Evolutionary conservation across 2,113 vertebrate genomes (phyloP), one percentile per base, ranked within the genome.

Genomic region (Anoplopoma fimbria): DNA sequence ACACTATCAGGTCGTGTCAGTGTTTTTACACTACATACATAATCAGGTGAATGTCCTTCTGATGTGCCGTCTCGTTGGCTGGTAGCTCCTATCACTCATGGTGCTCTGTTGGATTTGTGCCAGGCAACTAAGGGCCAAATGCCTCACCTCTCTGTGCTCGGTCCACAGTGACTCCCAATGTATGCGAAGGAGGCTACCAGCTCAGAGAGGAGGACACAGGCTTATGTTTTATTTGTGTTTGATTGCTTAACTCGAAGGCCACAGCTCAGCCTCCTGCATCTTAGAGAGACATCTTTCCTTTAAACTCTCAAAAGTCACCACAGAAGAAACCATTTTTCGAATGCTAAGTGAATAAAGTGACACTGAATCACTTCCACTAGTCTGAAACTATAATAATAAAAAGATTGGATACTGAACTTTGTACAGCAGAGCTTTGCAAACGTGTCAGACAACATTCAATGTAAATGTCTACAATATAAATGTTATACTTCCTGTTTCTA

Each of bases 401-500:
- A 42, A 15, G 1, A 57, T 61, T 12, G 63, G 64, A 80, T 33
- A 58, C 36, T 79, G 14, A 47, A 53, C 57, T 68, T 49, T 14
- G 21, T 68, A 15, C 33, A 68, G 23, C 31, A 78, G 27, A 33
- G 49, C 21, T 55, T 55, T 47, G 34, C 27, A 58, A 63, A 53
- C 2, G 15, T 53, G 14, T 51, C 47, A 70, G 21, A 40, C 21
- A 19, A 69, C 64, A 69, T 55, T 55, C 12, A 21, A 5, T 9
- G 7, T 29, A 14, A 62, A 27, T 60, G n/a, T 69, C 34, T 7
- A 65, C 9, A 49, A 4, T 34, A 61, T 34, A 57, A 64, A 51
- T 12, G 33, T 12, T 10, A 31, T 4, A 68, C 75, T 57, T 90
- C 61, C 72, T 61, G 77, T 53, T 78, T 68, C 51, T 15, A 6